Percentiles rank a stretch among this genome's conserved stretches.
These are phyloP conservation scores for Kryptopterus vitreolus DNA, from an alignment of 2,797 vertebrate species.

Conservation along the genomic window DNA sequence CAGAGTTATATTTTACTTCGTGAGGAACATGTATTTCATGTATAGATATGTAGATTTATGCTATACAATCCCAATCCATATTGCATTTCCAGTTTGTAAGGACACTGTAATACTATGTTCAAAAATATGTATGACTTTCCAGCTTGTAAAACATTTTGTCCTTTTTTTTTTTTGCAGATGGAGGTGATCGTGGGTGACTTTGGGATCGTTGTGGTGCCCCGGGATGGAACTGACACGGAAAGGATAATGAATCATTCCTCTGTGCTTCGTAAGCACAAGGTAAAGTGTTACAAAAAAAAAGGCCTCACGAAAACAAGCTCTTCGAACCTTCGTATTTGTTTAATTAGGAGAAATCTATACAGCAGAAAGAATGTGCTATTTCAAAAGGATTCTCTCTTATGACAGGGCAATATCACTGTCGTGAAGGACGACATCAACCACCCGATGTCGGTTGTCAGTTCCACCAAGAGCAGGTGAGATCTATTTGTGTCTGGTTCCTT, in stretches of 20 bases:
- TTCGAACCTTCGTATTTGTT: not conserved
- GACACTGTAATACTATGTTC: not conserved
- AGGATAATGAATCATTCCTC: conserved; percentile 96
- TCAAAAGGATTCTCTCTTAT: not conserved
- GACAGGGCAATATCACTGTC: conserved; percentile 90
- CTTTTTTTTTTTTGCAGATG: conserved; percentile 77
- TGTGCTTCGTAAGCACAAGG: conserved; percentile 94
- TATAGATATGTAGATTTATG: not conserved
- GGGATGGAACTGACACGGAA: conserved; percentile 90
- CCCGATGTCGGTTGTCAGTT: conserved; percentile 94
- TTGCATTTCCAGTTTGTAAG: not conserved
- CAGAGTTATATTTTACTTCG: too few species aligned
- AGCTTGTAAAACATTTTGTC: not conserved
- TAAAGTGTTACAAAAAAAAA: conserved; percentile 54
- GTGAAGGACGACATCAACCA: conserved; percentile 88
- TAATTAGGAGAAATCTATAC: too few species aligned
- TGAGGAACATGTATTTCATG: too few species aligned
- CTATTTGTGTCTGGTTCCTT: not conserved
- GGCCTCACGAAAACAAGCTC: too few species aligned
- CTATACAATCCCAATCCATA: not conserved
- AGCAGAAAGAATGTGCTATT: too few species aligned
- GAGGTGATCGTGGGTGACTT: conserved; percentile 97
- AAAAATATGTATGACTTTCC: not conserved
- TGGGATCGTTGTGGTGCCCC: conserved; percentile 94
- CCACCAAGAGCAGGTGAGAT: conserved; percentile 95